These are phyloP conservation scores for Limnephilus rhombicus DNA, from an alignment of 2,888 invertebrate species.

Conservation along the genomic window DNA sequence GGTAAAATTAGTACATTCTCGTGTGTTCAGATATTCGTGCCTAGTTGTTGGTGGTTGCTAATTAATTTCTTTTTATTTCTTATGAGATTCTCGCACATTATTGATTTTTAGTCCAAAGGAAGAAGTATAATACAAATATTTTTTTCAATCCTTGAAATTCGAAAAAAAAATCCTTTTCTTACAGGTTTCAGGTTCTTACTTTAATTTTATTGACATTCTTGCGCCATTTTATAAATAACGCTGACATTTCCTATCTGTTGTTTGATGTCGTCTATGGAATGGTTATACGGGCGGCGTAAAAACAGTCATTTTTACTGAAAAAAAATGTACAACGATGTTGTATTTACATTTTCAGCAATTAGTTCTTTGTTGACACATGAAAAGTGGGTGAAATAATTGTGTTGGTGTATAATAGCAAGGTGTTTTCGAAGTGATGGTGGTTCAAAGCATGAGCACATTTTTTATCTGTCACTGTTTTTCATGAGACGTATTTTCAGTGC, in stretches of 20 bases:
- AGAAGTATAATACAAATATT: too few relatives aligned
- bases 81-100: too few relatives aligned
- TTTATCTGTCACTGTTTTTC: slow-evolving; percentile 63
- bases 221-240: slow-evolving; percentile 1
- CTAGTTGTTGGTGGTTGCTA: too few relatives aligned
- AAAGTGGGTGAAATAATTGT: slow-evolving; percentile 8
- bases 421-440: slow-evolving; percentile 21
- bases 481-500: slow-evolving; percentile 62
- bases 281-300: slow-evolving; percentile 62
- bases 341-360: slow-evolving; percentile 52
- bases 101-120: too few relatives aligned
- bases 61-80: too few relatives aligned
- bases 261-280: slow-evolving; percentile 56
- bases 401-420: slow-evolving; percentile 5
- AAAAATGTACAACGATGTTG: slow-evolving; percentile 58
- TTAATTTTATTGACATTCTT: slow-evolving; percentile 8
- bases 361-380: slow-evolving; percentile 33
- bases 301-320: slow-evolving; percentile 59
- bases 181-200: neutral
- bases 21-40: too few relatives aligned
- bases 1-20: too few relatives aligned
- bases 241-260: neutral
- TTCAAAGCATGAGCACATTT: slow-evolving; percentile 59
- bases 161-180: neutral
- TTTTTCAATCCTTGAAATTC: neutral